phyloP scores from a whole-genome alignment of 2,797 vertebrate species.

The Myotis pilosus region DNA sequence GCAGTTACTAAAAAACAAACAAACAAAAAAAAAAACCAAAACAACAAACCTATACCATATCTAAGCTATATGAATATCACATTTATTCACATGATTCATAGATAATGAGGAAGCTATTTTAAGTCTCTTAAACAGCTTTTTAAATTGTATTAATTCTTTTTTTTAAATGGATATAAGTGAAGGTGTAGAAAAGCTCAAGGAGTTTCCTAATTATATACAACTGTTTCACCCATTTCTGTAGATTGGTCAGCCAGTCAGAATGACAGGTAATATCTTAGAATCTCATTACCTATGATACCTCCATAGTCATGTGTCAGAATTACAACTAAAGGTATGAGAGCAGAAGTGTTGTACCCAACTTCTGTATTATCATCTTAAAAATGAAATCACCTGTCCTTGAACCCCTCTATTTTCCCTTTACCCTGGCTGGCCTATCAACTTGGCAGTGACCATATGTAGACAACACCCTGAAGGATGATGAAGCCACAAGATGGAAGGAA shows the following conservation, averaged over 20 bases:
- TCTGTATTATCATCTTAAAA: not conserved
- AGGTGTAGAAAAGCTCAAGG: not conserved
- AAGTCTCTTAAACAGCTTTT: not conserved
- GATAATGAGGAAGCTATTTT: not conserved
- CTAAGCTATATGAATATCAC: not conserved
- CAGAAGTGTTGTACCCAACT: not conserved
- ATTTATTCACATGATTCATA: slow-evolving; percentile 32
- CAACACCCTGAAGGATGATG: not conserved
- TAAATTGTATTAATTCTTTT: slow-evolving; percentile 2
- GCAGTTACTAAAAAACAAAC: not conserved
- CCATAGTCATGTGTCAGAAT: not conserved
- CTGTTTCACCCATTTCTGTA: not conserved
- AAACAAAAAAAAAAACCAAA: not conserved
- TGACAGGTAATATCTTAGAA: not conserved
- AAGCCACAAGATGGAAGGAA: not conserved
- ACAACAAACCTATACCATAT: not conserved
- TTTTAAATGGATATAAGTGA: slow-evolving; percentile 19
- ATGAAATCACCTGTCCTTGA: not conserved
- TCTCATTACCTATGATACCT: not conserved
- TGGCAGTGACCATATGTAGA: not conserved
- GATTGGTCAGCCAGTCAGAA: not conserved
- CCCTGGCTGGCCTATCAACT: not conserved
- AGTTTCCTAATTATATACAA: not conserved
- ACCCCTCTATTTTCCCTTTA: not conserved
- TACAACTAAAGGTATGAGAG: not conserved